Evolutionary conservation across 2,113 vertebrate genomes (phyloP).

Genomic region (Myrmecophaga tridactyla): DNA sequence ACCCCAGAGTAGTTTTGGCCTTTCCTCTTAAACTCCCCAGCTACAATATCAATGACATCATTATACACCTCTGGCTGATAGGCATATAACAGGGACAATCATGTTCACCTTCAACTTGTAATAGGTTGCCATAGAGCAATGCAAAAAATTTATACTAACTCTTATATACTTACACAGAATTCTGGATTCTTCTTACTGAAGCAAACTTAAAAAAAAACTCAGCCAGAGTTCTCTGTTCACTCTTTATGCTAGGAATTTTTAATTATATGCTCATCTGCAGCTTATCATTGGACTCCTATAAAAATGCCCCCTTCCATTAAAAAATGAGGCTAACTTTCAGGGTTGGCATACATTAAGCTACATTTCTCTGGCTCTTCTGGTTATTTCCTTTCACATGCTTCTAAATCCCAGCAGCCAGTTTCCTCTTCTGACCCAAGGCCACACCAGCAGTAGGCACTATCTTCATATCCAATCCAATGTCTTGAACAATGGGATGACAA

Average conservation of each 20-base stretch:
- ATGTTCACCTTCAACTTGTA: background rate
- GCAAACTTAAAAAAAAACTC: background rate
- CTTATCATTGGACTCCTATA: background rate
- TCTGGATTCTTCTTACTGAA: constrained; percentile 8
- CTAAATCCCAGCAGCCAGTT: background rate
- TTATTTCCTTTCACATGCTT: background rate
- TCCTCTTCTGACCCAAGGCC: background rate
- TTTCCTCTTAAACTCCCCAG: background rate
- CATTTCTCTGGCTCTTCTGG: background rate
- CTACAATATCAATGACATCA: background rate
- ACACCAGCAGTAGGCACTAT: background rate
- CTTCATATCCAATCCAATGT: background rate
- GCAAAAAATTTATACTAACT: background rate
- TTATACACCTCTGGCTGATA: background rate
- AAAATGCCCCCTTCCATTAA: background rate
- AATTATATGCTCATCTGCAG: constrained; percentile 24
- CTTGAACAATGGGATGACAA: background rate
- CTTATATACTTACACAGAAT: background rate
- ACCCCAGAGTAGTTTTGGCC: background rate
- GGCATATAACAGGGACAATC: background rate
- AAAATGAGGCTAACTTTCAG: background rate
- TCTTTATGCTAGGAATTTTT: constrained; percentile 7
- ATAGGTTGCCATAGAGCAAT: background rate
- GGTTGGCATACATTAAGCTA: background rate
- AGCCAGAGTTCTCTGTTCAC: background rate